Conservation (phyloP, 2,113 vertebrate species). For the Glareola pratincola region DNA sequence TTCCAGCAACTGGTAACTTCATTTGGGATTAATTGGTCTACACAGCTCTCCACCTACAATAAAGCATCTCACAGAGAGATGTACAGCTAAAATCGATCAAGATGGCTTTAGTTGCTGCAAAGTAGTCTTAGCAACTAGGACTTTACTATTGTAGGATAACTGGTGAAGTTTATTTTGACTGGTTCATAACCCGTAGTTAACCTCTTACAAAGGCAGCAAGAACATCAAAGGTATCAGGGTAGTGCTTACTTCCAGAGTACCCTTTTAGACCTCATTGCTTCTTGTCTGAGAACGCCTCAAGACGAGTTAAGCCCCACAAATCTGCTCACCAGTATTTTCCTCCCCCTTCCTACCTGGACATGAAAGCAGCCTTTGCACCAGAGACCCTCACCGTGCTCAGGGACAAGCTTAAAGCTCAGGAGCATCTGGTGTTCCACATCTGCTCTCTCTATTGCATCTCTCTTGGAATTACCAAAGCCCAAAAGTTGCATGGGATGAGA, state of each 20-base stretch:
- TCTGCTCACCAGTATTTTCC: neutral
- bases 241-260: neutral
- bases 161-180: neutral
- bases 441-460: neutral
- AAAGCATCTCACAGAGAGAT: neutral
- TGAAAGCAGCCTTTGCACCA: neutral
- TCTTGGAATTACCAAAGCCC: neutral
- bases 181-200: neutral
- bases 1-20: neutral
- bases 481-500: neutral
- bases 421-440: neutral
- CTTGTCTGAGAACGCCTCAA: neutral
- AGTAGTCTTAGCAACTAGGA: neutral
- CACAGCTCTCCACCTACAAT: neutral
- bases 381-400: neutral
- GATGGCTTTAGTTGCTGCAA: neutral
- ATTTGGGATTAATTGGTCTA: neutral
- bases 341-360: neutral
- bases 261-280: neutral
- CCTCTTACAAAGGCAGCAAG: neutral
- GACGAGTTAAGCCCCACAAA: neutral
- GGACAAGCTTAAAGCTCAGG: neutral
- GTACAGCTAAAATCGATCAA: neutral
- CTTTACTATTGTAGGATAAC: neutral
- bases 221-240: neutral